Conservation (phyloP, 2,888 invertebrate genomes). For the Dolichomitus sp. region DNA sequence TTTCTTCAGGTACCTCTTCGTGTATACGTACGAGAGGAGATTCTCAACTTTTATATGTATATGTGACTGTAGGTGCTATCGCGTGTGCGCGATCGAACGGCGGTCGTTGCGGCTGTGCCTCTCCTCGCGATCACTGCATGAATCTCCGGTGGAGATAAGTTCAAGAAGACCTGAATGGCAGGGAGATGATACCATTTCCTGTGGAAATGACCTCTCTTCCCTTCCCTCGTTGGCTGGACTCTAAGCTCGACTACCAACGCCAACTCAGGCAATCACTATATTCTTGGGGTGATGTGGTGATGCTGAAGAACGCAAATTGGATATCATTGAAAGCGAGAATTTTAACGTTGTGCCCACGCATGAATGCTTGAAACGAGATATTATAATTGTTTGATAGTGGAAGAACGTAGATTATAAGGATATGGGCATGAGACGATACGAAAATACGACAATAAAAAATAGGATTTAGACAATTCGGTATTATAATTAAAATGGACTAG, state of each 20-base stretch:
- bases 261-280: slow-evolving; percentile 5
- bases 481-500: background rate
- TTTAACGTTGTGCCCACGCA: background rate
- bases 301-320: background rate
- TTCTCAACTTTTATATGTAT: slow-evolving; percentile 15
- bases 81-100: slow-evolving; percentile 27
- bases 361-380: background rate
- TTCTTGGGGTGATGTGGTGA: slow-evolving; percentile 12
- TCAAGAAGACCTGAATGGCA: slow-evolving; percentile 42
- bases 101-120: slow-evolving; percentile 13
- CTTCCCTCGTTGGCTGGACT: background rate
- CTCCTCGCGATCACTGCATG: slow-evolving; percentile 12
- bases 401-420: background rate
- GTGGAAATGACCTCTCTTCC: slow-evolving; percentile 44
- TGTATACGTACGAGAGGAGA: background rate
- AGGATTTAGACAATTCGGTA: background rate
- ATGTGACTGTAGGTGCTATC: background rate
- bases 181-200: slow-evolving; percentile 54
- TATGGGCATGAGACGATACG: background rate
- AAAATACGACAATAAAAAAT: background rate
- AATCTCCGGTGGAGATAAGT: slow-evolving; percentile 32
- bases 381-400: background rate
- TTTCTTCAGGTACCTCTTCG: background rate
- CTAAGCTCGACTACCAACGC: background rate
- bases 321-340: slow-evolving; percentile 13